Conservation (phyloP, 2,797 vertebrate genomes). For the Rhinogobio ventralis region DNA sequence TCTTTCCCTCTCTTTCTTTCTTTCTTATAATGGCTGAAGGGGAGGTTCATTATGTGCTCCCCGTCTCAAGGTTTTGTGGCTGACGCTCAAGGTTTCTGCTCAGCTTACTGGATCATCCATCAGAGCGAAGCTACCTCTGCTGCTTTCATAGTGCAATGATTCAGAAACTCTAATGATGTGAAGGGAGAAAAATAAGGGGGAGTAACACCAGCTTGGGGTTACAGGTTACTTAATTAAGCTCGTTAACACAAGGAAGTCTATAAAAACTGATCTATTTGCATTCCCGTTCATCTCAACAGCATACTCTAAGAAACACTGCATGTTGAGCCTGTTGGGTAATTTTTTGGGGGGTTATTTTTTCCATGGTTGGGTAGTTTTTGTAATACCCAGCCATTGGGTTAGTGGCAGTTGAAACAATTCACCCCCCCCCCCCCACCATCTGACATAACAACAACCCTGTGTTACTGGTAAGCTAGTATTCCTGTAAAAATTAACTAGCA, state of each 20-base stretch:
- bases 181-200: neutral
- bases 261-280: neutral
- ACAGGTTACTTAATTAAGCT: neutral
- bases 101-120: conserved; percentile 41
- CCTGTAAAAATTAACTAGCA: neutral
- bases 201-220: neutral
- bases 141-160: conserved; percentile 18
- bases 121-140: conserved; percentile 20
- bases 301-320: neutral
- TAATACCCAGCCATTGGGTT: neutral
- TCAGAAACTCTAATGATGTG: conserved; percentile 25
- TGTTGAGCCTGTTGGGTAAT: neutral
- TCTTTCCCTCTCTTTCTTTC: conserved; percentile 4
- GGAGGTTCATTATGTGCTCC: conserved; percentile 55
- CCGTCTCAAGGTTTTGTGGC: conserved; percentile 43
- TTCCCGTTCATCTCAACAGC: neutral
- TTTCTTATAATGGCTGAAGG: conserved; percentile 12
- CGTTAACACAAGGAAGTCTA: neutral
- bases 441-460: neutral
- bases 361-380: neutral
- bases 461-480: neutral
- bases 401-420: neutral
- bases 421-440: neutral
- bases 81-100: conserved; percentile 47
- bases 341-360: neutral